Evolutionary conservation across 2,888 invertebrate species (phyloP).

Genomic region (Stenolophus ochropezus): DNA sequence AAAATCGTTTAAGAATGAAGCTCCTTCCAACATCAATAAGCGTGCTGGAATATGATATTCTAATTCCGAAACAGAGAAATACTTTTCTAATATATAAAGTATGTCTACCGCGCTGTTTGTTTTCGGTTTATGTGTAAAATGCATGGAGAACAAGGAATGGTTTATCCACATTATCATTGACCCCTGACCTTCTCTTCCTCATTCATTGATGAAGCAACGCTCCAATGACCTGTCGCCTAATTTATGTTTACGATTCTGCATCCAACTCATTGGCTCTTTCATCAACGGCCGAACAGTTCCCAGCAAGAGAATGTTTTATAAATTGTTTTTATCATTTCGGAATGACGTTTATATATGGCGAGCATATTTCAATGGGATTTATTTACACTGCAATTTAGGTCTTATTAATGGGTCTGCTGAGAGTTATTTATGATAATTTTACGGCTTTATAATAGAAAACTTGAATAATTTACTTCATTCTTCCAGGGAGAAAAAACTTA

Average conservation of each 20-base stretch:
- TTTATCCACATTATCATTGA: background rate
- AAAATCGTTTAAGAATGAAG: too few species aligned
- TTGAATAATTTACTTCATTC: conserved; percentile 23
- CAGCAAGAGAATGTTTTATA: conserved; percentile 31
- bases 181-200: conserved; percentile 3
- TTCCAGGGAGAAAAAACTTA: conserved; percentile 6
- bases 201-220: background rate
- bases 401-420: conserved; percentile 3
- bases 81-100: too few species aligned
- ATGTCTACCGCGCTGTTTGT: too few species aligned
- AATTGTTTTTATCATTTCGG: conserved; percentile 39
- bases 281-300: background rate
- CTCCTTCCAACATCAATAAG: too few species aligned
- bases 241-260: conserved; percentile 8
- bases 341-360: conserved; percentile 5
- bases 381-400: conserved; percentile 15
- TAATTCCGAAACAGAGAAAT: too few species aligned
- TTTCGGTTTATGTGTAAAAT: too few species aligned
- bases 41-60: too few species aligned
- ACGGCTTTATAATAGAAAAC: conserved; percentile 24
- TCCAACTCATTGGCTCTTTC: background rate
- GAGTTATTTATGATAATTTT: conserved; percentile 38
- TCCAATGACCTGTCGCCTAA: background rate
- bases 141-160: background rate
- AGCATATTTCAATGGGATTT: conserved; percentile 1